Base-by-base conservation (phyloP, 2,888 invertebrate species). In the Melanophora roralis region DNA sequence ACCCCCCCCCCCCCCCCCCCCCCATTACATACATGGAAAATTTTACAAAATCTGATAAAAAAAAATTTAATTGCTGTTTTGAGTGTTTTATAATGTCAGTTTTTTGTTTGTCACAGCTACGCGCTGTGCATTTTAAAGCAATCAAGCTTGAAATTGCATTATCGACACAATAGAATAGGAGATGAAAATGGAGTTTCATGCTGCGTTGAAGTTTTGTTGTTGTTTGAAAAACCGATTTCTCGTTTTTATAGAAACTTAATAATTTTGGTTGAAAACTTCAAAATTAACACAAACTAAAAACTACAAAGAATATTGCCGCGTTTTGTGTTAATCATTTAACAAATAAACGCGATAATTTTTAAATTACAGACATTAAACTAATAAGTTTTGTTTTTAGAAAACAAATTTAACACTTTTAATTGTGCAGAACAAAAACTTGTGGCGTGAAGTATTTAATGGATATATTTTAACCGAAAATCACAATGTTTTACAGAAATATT, bases 1-100 rank as follows among this genome's bases (percentile, higher is more conserved):
- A n/a, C n/a, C n/a, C n/a, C n/a, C n/a, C n/a, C n/a, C n/a, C n/a
- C n/a, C n/a, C n/a, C n/a, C n/a, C n/a, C n/a, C 40, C 2, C 27
- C 6, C 6, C 27, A 32, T 4, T 12, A 75, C 65, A 62, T 72
- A 76, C 40, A 68, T 65, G 79, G 75, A 76, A 79, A 75, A 57
- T 51, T 75, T 43, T 68, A 49, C 55, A 72, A 38, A 72, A 80
- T 67, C 71, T 72, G 75, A 51, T 68, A 71, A 75, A 36, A 55
- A 67, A 62, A 47, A 36, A 23, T 45, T 14, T 64, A 8, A 59
- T 55, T n/a, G 23, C 4, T 36, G 27, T n/a, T 36, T 8, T 36
- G n/a, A n/a, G n/a, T 69, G 32, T 68, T 69, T 27, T 6, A 27
- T n/a, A n/a, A n/a, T n/a, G n/a, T n/a, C 21, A 47, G 4, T 47